Conservation (phyloP, 2,797 vertebrate species). For the Intellagama lesueurii region DNA sequence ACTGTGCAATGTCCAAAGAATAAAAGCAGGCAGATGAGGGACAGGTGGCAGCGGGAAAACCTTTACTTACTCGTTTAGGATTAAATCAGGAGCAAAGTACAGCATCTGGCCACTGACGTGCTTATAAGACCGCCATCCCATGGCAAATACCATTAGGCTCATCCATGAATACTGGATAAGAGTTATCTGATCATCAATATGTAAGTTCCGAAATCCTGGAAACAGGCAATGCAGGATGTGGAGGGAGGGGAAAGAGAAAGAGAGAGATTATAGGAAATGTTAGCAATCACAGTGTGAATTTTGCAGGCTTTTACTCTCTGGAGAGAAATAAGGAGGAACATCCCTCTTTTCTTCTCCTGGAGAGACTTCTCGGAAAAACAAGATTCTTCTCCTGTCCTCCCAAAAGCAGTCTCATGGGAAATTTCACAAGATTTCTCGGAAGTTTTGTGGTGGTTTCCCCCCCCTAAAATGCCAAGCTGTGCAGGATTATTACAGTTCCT, state of each 20-base stretch:
- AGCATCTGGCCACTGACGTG: conserved; percentile 93
- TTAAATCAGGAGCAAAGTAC: conserved; percentile 95
- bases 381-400: too few relatives aligned
- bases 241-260: not conserved
- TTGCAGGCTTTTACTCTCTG: too few relatives aligned
- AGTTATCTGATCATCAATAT: conserved; percentile 97
- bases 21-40: not conserved
- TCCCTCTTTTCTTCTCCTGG: too few relatives aligned
- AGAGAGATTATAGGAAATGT: not conserved
- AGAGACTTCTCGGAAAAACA: too few relatives aligned
- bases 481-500: too few relatives aligned
- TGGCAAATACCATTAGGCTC: conserved; percentile 95
- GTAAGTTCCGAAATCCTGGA: conserved; percentile 93
- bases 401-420: too few relatives aligned
- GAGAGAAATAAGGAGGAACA: too few relatives aligned
- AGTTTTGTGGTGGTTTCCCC: too few relatives aligned
- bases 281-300: too few relatives aligned
- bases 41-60: not conserved
- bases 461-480: too few relatives aligned
- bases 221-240: conserved; percentile 46
- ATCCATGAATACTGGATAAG: conserved; percentile 99
- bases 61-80: conserved; percentile 94
- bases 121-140: conserved; percentile 97
- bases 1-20: not conserved
- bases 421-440: too few relatives aligned